These are phyloP conservation scores for Takifugu rubripes DNA, from an alignment of 2,797 vertebrate genomes.

Conservation along the genomic window DNA sequence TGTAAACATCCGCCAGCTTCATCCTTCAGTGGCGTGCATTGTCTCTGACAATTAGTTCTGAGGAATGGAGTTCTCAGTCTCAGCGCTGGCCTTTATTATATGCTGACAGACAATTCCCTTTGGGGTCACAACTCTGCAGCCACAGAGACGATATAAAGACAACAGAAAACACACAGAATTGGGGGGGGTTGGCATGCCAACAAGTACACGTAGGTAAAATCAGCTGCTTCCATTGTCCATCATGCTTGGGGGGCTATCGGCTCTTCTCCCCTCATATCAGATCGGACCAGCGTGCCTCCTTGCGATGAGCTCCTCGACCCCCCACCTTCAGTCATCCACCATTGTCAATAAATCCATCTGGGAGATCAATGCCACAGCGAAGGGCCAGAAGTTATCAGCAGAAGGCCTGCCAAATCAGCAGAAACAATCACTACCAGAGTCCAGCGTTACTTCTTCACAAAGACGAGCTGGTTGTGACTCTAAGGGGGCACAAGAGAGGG, in stretches of 20 bases:
- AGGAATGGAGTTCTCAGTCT: constrained; percentile 56
- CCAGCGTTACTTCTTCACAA: constrained; percentile 72
- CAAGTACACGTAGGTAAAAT: constrained; percentile 46
- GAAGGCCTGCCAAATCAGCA: constrained; percentile 80
- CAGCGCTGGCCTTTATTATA: constrained; percentile 60
- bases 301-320: constrained; percentile 41
- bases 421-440: constrained; percentile 85
- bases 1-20: constrained; percentile 70
- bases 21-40: constrained; percentile 54
- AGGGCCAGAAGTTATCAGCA: constrained; percentile 85
- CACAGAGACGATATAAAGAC: constrained; percentile 43
- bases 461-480: constrained; percentile 40
- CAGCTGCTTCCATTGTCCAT: constrained; percentile 59
- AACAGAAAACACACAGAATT: constrained; percentile 48
- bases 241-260: constrained; percentile 48
- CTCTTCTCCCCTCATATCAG: constrained; percentile 61
- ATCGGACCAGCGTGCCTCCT: constrained; percentile 19
- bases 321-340: constrained; percentile 62
- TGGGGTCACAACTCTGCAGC: constrained; percentile 49
- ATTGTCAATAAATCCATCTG: constrained; percentile 80
- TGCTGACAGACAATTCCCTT: constrained; percentile 69
- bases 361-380: constrained; percentile 76
- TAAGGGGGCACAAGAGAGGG: constrained; percentile 5
- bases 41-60: constrained; percentile 66
- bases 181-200: constrained; percentile 34